phyloP scores from a whole-genome alignment of 2,113 vertebrate genomes.

The Chamaetylas fuelleborni region DNA sequence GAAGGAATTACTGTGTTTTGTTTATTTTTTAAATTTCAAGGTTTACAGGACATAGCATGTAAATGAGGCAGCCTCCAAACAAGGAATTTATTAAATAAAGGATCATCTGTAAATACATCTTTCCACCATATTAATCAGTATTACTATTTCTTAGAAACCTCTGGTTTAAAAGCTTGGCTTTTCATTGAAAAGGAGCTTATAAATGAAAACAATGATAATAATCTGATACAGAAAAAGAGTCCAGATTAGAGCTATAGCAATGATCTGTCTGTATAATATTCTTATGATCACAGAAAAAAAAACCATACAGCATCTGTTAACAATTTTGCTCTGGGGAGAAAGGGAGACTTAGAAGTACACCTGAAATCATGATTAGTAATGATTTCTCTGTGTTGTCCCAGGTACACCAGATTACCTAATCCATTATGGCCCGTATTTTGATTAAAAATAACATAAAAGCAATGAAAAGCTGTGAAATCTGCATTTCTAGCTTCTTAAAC shows the following conservation, averaged over 20 bases:
- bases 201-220: constrained; percentile 47
- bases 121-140: constrained; percentile 59
- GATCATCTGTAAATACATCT: constrained; percentile 52
- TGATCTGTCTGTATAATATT: constrained; percentile 47
- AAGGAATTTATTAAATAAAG: constrained; percentile 42
- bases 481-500: not conserved
- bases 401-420: not conserved
- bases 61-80: not conserved
- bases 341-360: not conserved
- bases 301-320: constrained; percentile 34
- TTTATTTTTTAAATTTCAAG: not conserved
- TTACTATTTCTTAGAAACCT: constrained; percentile 69
- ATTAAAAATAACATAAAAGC: not conserved
- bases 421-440: not conserved
- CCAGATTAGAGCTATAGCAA: constrained; percentile 34
- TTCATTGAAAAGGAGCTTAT: constrained; percentile 66
- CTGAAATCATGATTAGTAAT: not conserved
- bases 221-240: constrained; percentile 33
- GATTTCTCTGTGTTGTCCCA: not conserved
- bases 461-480: not conserved
- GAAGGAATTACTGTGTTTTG: not conserved
- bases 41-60: not conserved
- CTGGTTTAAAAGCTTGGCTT: constrained; percentile 56
- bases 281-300: constrained; percentile 12
- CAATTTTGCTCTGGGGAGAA: constrained; percentile 4